Evolutionary conservation across 2,888 invertebrate genomes (phyloP).

Genomic region (Omphaloscelis lunosa): DNA sequence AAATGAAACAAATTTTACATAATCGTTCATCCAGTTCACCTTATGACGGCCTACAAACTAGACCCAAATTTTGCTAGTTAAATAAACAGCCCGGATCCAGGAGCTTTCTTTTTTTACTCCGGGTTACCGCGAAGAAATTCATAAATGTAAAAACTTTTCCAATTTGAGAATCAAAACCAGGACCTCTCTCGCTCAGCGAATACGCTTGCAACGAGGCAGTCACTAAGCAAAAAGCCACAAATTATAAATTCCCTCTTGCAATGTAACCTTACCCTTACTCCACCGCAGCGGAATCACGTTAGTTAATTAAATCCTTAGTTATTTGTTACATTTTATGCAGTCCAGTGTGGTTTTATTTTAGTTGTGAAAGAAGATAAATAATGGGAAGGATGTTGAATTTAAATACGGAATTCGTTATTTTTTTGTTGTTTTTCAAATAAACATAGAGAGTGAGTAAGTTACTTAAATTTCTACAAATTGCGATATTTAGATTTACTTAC

Average conservation of each 20-base stretch:
- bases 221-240: neutral
- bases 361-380: conserved; percentile 56
- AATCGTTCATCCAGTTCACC: too few relatives aligned
- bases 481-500: neutral
- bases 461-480: neutral
- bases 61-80: neutral
- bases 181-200: neutral
- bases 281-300: conserved; percentile 58
- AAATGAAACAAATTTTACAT: too few relatives aligned
- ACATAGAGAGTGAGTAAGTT: neutral
- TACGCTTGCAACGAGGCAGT: neutral
- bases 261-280: neutral
- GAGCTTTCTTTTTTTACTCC: neutral
- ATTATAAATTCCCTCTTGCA: conserved; percentile 23
- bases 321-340: conserved; percentile 64
- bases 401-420: conserved; percentile 31
- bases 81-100: neutral
- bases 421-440: neutral
- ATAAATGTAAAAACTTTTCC: too few relatives aligned
- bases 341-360: conserved; percentile 56
- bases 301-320: conserved; percentile 64
- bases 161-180: too few relatives aligned
- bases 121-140: too few relatives aligned
- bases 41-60: neutral
- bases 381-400: conserved; percentile 23